phyloP scores from a whole-genome alignment of 30 jellyfish, hydroid and myxozoan genomes.

The Mastigias papua region DNA sequence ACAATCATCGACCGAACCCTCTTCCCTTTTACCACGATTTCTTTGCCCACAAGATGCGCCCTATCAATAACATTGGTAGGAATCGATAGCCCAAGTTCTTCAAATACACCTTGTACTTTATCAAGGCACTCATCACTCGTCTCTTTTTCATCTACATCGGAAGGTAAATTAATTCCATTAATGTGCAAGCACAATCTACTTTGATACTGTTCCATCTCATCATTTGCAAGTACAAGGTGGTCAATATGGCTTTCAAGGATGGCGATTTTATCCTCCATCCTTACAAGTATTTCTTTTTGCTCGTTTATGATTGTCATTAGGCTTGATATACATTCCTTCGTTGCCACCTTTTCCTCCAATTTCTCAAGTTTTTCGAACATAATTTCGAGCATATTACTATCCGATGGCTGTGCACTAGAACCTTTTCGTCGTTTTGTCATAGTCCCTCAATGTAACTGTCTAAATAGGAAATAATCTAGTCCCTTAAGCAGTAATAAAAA shows the following conservation, averaged over 20 bases:
- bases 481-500: background rate
- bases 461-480: background rate
- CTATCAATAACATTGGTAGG: slow-evolving; percentile 19
- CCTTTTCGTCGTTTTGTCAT: slow-evolving; percentile 1
- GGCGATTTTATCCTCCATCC: slow-evolving; percentile 37
- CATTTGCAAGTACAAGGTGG: slow-evolving; percentile 8
- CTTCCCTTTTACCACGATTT: slow-evolving; percentile 7
- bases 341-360: slow-evolving; percentile 37
- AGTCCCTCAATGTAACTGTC: background rate
- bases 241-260: slow-evolving; percentile 38
- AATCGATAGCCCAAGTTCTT: slow-evolving; percentile 25
- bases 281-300: slow-evolving; percentile 2
- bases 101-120: slow-evolving; percentile 28
- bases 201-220: slow-evolving; percentile 10
- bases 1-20: slow-evolving; percentile 10
- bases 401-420: background rate
- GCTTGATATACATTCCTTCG: slow-evolving; percentile 8
- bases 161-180: background rate
- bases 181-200: slow-evolving; percentile 11
- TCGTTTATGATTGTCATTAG: background rate
- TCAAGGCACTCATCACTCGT: slow-evolving; percentile 32
- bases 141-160: background rate
- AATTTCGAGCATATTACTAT: slow-evolving; percentile 1
- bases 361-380: slow-evolving; percentile 14
- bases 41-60: slow-evolving; percentile 19